Conservation (phyloP, 2,888 invertebrate species). For the Sinopyrophorus schimmeli region DNA sequence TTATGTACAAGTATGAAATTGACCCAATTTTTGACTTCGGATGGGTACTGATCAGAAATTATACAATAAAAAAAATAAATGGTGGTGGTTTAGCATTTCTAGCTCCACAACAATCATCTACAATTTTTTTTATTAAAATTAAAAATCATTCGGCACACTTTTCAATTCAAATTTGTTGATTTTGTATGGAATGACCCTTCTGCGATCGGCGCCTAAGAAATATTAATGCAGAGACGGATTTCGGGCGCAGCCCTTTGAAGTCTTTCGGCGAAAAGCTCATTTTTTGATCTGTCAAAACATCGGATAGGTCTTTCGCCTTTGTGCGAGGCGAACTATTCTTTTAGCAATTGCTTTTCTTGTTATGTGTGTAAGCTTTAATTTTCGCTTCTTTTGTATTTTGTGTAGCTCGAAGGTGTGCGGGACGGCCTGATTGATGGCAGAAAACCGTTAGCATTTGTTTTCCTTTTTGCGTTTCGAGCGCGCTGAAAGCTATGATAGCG, state of each 20-base stretch:
- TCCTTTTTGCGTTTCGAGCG: conserved; percentile 13
- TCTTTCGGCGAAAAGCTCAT: conserved; percentile 27
- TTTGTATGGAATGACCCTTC: no score
- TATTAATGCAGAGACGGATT: no score
- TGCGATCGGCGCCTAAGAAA: not conserved
- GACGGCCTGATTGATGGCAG: conserved; percentile 20
- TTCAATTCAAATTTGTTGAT: no score
- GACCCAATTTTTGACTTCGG: no score
- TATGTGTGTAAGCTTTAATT: conserved; percentile 6
- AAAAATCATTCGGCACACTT: not conserved
- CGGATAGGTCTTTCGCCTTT: conserved; percentile 25
- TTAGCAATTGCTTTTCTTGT: conserved; percentile 19
- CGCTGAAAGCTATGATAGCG: conserved; percentile 16
- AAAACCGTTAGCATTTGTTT: conserved; percentile 9
- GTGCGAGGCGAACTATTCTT: conserved; percentile 21
- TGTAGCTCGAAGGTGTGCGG: conserved; percentile 1
- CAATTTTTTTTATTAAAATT: no score
- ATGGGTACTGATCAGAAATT: no score
- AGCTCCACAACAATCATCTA: no score
- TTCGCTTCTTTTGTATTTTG: conserved; percentile 7
- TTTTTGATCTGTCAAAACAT: conserved; percentile 30
- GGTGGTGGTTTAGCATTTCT: no score
- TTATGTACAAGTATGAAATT: no score
- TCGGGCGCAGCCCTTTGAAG: conserved; percentile 23
- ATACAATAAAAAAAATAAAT: no score